Evolutionary conservation across 2,797 vertebrate genomes (phyloP).

Genomic region (Eospalax fontanierii): DNA sequence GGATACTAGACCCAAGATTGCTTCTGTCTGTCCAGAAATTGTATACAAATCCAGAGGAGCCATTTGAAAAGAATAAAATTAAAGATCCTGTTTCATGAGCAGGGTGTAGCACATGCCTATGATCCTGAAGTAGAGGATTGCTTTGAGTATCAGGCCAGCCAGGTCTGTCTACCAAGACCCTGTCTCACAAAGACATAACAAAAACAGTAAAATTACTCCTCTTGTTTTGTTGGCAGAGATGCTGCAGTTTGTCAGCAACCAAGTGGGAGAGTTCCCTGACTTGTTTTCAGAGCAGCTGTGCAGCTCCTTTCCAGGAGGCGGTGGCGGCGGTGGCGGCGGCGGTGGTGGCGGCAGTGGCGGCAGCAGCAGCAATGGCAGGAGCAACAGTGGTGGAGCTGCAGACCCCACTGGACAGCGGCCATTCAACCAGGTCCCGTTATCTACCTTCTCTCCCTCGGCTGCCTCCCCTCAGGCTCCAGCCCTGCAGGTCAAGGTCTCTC

Average conservation of each 20-base stretch:
- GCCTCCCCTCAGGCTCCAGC: conserved; percentile 87
- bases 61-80: neutral
- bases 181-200: neutral
- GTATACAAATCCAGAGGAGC: neutral
- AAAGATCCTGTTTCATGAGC: neutral
- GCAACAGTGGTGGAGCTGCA: conserved; percentile 38
- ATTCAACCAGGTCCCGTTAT: conserved; percentile 85
- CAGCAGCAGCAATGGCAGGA: neutral
- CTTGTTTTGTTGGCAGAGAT: conserved; percentile 92
- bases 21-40: neutral
- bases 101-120: neutral
- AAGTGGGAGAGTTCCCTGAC: conserved; percentile 97
- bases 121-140: neutral
- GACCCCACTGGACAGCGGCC: conserved; percentile 83
- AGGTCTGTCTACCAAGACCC: neutral
- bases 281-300: conserved; percentile 96
- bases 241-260: conserved; percentile 99
- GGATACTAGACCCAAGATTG: neutral
- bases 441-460: conserved; percentile 79
- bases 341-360: fast-evolving
- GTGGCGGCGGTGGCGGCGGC: fast-evolving
- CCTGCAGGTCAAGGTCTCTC: conserved; percentile 88
- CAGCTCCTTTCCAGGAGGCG: conserved; percentile 83
- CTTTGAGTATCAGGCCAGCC: neutral
- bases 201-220: conserved; percentile 25